Evolutionary conservation across 2,888 invertebrate species (phyloP), one percentile per base, ranked within the genome.

Genomic region (Hydroisotoma schaefferi): DNA sequence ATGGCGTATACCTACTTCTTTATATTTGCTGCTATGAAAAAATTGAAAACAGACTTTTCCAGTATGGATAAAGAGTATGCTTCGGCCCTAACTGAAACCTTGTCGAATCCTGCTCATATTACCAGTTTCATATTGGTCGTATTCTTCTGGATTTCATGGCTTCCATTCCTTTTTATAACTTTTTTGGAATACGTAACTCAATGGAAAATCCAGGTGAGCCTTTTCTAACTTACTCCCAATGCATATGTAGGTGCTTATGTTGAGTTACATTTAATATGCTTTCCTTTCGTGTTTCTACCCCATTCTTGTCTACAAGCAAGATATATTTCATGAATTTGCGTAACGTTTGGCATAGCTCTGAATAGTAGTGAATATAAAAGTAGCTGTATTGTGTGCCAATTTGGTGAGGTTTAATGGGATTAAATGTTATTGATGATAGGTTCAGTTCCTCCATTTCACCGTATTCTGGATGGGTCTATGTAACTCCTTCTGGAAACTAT

Each of bases 401-500:
- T 8, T 8, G 15, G 33, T 10, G 15, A 33, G 33, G 8, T 33
- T 33, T 10, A 33, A 33, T 33, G 8, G 8, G 8, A 33, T 33
- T 33, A 33, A 33, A 33, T 51, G 46, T 37, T 58, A 18, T 63
- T 38, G n/a, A 56, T 65, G 78, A 43, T 83, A 88, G 79, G 83
- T 88, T 75, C 88, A 90, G 73, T 86, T 89, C 80, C 80, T 94
- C 70, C 91, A 94, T 78, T 95, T 94, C 77, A 87, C 87, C 67
- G 86, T 94, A 70, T 89, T 94, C 56, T 97, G 97, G 97, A 81
- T 97, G 73, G 97, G 94, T 49, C 87, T 97, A 73, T 82, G 92
- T 71, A 95, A 95, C 79, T 93, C 93, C 51, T 90, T 93, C 78
- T 94, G 94, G 90, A 97, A 97, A 79, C 88, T 94, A 68, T 80